These are phyloP conservation scores for Bucco capensis DNA, from an alignment of 2,113 vertebrate genomes.

Conservation along the genomic window DNA sequence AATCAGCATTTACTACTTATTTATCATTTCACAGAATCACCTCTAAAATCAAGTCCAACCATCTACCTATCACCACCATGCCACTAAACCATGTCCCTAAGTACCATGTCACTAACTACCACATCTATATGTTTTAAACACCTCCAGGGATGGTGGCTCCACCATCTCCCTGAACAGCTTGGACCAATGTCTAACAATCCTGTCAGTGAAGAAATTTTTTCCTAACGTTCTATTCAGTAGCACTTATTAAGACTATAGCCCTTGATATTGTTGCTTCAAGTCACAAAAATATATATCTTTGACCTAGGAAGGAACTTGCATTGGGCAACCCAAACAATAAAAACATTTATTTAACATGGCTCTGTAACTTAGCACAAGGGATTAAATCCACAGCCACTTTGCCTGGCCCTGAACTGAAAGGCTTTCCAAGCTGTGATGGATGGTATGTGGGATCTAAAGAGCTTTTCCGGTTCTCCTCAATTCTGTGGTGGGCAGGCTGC, in stretches of 20 bases:
- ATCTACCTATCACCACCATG: too few relatives aligned
- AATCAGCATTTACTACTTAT: not conserved
- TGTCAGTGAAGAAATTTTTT: too few relatives aligned
- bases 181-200: too few relatives aligned
- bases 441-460: not conserved
- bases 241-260: not conserved
- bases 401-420: not conserved
- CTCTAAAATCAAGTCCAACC: too few relatives aligned
- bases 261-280: not conserved
- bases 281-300: not conserved
- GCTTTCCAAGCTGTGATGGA: not conserved
- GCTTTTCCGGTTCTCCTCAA: not conserved
- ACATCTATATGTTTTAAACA: too few relatives aligned
- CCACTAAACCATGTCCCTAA: too few relatives aligned
- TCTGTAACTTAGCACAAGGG: not conserved
- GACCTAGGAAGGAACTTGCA: not conserved
- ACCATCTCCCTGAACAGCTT: too few relatives aligned
- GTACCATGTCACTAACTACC: too few relatives aligned
- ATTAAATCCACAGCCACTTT: not conserved
- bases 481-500: not conserved
- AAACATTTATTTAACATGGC: not conserved
- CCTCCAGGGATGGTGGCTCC: too few relatives aligned
- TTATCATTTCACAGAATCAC: too few relatives aligned
- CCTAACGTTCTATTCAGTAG: too few relatives aligned
- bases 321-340: not conserved